phyloP scores from a whole-genome alignment of 2,797 vertebrate genomes.

The Myoxocephalus aenaeus region DNA sequence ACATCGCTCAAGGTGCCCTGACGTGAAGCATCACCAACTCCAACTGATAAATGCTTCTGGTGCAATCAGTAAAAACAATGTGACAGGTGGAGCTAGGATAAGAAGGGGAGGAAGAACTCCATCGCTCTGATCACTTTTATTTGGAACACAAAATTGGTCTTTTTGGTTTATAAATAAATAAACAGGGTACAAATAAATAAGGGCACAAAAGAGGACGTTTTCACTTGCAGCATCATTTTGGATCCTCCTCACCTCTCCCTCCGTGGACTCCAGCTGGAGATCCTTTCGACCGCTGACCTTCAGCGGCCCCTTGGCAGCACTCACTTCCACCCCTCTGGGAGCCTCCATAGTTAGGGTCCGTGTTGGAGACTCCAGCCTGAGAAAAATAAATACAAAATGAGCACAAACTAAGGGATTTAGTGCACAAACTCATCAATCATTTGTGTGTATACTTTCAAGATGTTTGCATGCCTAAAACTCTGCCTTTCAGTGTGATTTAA shows the following conservation, averaged over 20 bases:
- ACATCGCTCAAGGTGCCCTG: slow-evolving; percentile 36
- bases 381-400: slow-evolving; percentile 8
- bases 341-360: slow-evolving; percentile 93
- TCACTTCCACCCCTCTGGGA: slow-evolving; percentile 91
- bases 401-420: neutral
- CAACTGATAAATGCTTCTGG: slow-evolving; percentile 48
- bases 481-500: slow-evolving; percentile 27
- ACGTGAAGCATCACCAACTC: slow-evolving; percentile 40
- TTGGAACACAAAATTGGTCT: slow-evolving; percentile 5
- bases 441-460: slow-evolving; percentile 23
- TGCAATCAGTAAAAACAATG: slow-evolving; percentile 45
- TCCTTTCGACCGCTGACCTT: slow-evolving; percentile 91
- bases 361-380: slow-evolving; percentile 92
- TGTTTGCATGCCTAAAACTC: slow-evolving; percentile 28
- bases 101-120: slow-evolving; percentile 11
- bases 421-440: slow-evolving; percentile 8
- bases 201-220: neutral
- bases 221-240: no score
- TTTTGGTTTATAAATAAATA: neutral
- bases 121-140: slow-evolving; percentile 14
- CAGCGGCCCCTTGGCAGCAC: slow-evolving; percentile 87
- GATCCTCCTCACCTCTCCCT: slow-evolving; percentile 88
- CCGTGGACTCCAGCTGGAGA: slow-evolving; percentile 92
- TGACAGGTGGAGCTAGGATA: slow-evolving; percentile 27
- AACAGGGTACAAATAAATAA: neutral